Conservation (phyloP, 2,888 invertebrate species). For the Cosmopolites sordidus region DNA sequence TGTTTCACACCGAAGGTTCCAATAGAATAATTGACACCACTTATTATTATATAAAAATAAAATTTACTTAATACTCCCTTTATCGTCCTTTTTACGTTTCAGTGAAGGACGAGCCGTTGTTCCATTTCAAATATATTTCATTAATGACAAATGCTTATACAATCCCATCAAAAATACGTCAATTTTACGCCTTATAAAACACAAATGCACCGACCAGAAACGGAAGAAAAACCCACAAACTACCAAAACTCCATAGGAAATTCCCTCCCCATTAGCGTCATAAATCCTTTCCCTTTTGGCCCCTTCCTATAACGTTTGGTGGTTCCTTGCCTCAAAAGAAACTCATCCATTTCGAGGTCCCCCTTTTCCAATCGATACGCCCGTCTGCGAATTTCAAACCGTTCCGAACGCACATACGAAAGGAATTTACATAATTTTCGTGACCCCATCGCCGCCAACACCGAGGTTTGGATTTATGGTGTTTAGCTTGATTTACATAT, state of each 20-base stretch:
- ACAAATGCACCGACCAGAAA: not conserved
- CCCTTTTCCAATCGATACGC: constrained; percentile 16
- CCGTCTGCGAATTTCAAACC: constrained; percentile 20
- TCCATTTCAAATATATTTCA: no score
- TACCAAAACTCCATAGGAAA: not conserved
- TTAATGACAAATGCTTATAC: no score
- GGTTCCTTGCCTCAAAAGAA: no score
- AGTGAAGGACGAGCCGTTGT: no score
- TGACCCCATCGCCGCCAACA: constrained; percentile 17
- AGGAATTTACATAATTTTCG: constrained; percentile 27
- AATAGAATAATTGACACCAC: no score
- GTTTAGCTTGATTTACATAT: constrained; percentile 24
- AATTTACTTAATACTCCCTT: no score
- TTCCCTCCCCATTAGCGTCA: not conserved
- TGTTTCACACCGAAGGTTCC: no score
- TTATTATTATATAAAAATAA: no score
- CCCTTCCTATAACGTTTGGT: no score
- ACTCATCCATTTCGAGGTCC: not conserved
- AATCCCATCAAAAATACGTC: no score
- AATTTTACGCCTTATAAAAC: not conserved
- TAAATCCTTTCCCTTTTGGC: no score
- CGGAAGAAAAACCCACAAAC: constrained; percentile 2
- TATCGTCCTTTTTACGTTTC: no score
- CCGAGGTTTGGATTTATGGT: constrained; percentile 21
- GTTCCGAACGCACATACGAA: constrained; percentile 18